A percentile compares a stretch with the other conserved stretches of the same genome.
Evolutionary conservation across 1,140 invertebrate genomes (phyloP).

Genomic region (Drosophila insularis): DNA sequence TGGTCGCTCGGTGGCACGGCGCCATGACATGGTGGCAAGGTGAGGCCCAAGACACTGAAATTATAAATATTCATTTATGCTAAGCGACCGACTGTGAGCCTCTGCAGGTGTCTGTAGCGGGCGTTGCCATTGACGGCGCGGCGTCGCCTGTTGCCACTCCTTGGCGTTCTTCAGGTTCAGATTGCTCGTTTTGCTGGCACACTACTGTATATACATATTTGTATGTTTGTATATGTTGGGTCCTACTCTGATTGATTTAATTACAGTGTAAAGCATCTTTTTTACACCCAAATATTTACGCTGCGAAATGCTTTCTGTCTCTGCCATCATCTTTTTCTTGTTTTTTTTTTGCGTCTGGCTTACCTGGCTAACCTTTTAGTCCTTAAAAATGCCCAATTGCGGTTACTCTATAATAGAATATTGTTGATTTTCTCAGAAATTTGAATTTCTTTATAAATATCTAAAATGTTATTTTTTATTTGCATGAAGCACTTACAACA

Average conservation of each 20-base stretch:
- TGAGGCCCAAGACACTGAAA: conserved; percentile 56
- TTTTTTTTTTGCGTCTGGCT: background rate
- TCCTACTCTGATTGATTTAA: conserved; percentile 75
- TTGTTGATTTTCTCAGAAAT: background rate
- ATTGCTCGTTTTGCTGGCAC: conserved; percentile 49
- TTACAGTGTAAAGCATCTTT: conserved; percentile 60
- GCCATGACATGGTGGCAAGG: background rate
- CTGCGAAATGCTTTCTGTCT: background rate
- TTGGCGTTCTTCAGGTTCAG: conserved; percentile 14
- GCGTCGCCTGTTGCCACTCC: conserved; percentile 24
- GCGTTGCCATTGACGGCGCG: conserved; percentile 32
- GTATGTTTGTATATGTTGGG: conserved; percentile 10
- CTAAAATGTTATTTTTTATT: too few relatives aligned
- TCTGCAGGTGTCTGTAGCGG: conserved; percentile 62
- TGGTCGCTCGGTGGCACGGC: background rate
- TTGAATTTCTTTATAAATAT: background rate
- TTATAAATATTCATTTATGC: conserved; percentile 81
- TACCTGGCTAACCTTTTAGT: background rate
- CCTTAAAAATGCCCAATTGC: background rate
- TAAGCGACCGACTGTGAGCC: conserved; percentile 61
- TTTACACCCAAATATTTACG: conserved; percentile 13
- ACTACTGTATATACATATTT: conserved; percentile 22
- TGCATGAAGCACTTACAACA: too few relatives aligned
- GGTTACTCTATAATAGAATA: background rate
- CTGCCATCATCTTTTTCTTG: background rate